Percentiles rank a stretch among this genome's conserved stretches.
Evolutionary conservation across 2,113 vertebrate species (phyloP).

Genomic region (Uropsilus gracilis): DNA sequence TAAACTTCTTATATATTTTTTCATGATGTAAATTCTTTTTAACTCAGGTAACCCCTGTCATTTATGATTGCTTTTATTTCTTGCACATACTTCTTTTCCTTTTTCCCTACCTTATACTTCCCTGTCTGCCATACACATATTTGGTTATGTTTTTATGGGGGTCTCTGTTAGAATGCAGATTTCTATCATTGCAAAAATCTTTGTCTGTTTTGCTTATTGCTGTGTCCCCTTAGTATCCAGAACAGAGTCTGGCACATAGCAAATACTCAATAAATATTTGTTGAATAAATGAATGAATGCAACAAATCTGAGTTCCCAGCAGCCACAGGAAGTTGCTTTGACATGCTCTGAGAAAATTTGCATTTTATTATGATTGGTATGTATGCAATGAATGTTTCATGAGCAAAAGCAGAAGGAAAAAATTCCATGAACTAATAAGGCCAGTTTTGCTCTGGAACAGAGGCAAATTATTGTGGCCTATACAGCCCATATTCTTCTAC

Average conservation of each 20-base stretch:
- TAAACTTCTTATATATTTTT: too few species aligned
- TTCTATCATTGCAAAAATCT: background rate
- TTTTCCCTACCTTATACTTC: background rate
- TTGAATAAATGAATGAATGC: background rate
- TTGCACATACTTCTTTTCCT: background rate
- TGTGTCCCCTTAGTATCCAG: background rate
- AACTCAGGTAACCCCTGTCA: too few species aligned
- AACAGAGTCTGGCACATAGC: background rate
- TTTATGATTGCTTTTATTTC: too few species aligned
- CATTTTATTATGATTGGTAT: background rate
- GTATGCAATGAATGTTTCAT: background rate
- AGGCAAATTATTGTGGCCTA: background rate
- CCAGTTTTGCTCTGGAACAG: background rate
- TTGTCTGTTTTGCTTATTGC: background rate
- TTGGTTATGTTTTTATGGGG: background rate
- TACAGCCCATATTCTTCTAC: background rate
- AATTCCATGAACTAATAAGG: background rate
- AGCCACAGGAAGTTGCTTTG: background rate
- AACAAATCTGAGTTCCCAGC: background rate
- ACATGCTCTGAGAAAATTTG: background rate
- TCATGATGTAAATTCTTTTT: too few species aligned
- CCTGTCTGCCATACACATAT: background rate
- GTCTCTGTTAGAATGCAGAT: background rate
- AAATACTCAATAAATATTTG: constrained; percentile 25
- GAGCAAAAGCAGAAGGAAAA: background rate